Percentiles rank a stretch among this genome's conserved stretches.
These are phyloP conservation scores for Nomada flava DNA, from an alignment of 2,888 invertebrate genomes.

Conservation along the genomic window DNA sequence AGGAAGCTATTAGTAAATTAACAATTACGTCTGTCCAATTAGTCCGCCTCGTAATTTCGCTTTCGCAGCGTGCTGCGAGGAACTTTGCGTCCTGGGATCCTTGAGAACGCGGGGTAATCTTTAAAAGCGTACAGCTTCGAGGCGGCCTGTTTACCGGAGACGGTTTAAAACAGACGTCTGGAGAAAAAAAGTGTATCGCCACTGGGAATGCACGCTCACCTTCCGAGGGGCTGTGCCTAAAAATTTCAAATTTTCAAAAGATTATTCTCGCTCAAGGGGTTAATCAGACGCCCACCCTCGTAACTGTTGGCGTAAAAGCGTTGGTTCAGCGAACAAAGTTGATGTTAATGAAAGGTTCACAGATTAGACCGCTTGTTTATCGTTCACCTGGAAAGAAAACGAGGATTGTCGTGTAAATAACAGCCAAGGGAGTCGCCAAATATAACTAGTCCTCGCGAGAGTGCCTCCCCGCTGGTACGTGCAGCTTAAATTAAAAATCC, in stretches of 20 bases:
- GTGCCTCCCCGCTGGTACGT: not conserved
- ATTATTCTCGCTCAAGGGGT: not conserved
- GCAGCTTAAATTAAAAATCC: constrained; percentile 54
- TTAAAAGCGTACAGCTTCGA: constrained; percentile 12
- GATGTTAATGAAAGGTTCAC: constrained; percentile 36
- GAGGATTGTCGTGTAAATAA: constrained; percentile 47
- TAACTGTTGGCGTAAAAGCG: not conserved
- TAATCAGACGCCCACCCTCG: constrained; percentile 6
- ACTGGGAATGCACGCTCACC: too few relatives aligned
- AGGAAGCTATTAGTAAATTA: constrained; percentile 64
- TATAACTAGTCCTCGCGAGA: constrained; percentile 47
- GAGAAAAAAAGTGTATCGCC: not conserved
- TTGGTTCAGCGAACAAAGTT: constrained; percentile 2
- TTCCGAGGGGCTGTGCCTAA: not conserved
- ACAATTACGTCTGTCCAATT: constrained; percentile 64
- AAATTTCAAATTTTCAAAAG: not conserved
- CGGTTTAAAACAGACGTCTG: not conserved
- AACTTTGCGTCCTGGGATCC: constrained; percentile 24
- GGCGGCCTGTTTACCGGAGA: constrained; percentile 18
- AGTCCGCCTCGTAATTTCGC: constrained; percentile 43
- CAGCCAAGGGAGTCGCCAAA: constrained; percentile 43
- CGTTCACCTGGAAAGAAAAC: constrained; percentile 33
- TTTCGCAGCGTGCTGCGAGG: not conserved
- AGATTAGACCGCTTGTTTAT: constrained; percentile 37
- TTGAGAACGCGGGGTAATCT: constrained; percentile 34